Percentiles rank a stretch among this genome's conserved stretches.
Evolutionary conservation across 1,140 invertebrate species (phyloP).

Genomic region (Drosophila ercepeae): DNA sequence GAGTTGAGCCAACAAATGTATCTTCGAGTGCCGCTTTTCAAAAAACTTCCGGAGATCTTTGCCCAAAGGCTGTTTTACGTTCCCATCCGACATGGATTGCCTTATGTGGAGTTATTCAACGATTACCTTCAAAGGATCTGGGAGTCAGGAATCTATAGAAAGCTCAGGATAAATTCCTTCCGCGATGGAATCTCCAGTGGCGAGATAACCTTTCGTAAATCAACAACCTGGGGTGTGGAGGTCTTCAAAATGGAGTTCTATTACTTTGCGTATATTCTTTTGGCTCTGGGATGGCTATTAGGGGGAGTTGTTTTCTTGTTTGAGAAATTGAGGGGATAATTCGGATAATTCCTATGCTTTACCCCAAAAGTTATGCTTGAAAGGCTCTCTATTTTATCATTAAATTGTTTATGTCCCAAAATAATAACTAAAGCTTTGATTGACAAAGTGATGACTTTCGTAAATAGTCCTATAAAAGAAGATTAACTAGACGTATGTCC

Average conservation of each 20-base stretch:
- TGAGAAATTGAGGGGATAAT: background rate
- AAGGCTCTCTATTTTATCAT: constrained; percentile 16
- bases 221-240: constrained; percentile 2
- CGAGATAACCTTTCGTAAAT: constrained; percentile 27
- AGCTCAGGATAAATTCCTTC: constrained; percentile 5
- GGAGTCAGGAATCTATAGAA: constrained; percentile 28
- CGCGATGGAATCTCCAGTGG: constrained; percentile 29
- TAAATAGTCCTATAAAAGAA: constrained; percentile 17
- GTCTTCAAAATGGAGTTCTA: constrained; percentile 42
- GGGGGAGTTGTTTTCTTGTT: constrained; percentile 17
- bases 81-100: constrained; percentile 19
- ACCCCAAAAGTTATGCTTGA: background rate
- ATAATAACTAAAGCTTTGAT: constrained; percentile 9
- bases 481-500: background rate
- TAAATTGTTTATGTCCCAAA: constrained; percentile 4
- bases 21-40: constrained; percentile 33
- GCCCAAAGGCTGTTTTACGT: constrained; percentile 25
- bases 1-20: constrained; percentile 20
- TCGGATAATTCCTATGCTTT: background rate
- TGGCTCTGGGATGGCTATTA: constrained; percentile 21
- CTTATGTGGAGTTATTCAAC: constrained; percentile 24
- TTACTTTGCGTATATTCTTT: constrained; percentile 23
- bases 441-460: constrained; percentile 14
- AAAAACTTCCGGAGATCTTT: constrained; percentile 14
- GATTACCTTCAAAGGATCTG: constrained; percentile 23